phyloP scores from a whole-genome alignment of 2,797 vertebrate genomes.

The Anguilla megastoma region DNA sequence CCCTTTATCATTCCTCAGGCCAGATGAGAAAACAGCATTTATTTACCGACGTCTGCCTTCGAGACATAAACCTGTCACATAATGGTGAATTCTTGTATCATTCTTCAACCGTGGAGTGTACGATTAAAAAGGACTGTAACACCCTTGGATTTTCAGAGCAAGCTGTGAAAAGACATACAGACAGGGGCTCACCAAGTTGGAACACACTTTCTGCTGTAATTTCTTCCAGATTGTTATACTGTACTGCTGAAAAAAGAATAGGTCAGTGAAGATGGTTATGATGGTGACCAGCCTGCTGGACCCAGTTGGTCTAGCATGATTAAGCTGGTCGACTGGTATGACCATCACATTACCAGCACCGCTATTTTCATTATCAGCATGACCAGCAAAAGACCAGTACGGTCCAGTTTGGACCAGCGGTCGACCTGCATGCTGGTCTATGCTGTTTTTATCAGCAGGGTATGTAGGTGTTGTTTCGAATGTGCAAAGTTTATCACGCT shows the following conservation, averaged over 20 bases:
- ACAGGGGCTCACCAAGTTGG: background rate
- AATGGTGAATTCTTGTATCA: background rate
- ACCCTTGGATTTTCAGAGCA: background rate
- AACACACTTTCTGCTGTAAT: background rate
- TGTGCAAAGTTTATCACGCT: background rate
- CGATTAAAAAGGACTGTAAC: background rate
- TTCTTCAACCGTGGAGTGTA: background rate
- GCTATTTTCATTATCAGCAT: background rate
- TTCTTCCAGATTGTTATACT: background rate
- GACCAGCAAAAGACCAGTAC: background rate
- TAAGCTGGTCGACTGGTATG: background rate
- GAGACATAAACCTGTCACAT: background rate
- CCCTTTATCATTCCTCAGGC: background rate
- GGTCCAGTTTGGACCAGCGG: background rate
- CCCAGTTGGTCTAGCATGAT: background rate
- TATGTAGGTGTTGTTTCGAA: background rate
- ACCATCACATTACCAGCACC: background rate
- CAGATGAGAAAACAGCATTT: background rate
- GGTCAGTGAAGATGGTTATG: background rate
- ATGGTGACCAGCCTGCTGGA: background rate
- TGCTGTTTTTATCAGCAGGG: background rate
- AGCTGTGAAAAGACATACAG: slow-evolving; percentile 4
- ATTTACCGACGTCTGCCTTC: background rate
- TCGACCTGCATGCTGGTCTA: background rate
- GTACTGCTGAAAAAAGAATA: background rate